phyloP scores from a whole-genome alignment of 2,888 invertebrate genomes.

The Trachelus iudaicus region DNA sequence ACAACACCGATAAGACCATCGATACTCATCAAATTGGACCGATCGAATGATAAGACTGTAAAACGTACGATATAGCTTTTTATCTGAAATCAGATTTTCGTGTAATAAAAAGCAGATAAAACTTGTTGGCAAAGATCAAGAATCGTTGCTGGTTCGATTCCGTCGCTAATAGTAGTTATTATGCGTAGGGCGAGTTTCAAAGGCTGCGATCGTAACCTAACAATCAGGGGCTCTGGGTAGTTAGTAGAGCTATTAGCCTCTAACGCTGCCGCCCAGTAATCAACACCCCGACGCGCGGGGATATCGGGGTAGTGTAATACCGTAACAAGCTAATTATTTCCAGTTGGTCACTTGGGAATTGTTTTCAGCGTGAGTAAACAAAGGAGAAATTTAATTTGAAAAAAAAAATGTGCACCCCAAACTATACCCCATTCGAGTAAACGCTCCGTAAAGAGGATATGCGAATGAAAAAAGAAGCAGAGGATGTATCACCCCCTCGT shows the following conservation, averaged over 20 bases:
- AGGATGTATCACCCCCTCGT: not conserved
- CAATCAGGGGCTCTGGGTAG: constrained; percentile 42
- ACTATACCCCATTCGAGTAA: not conserved
- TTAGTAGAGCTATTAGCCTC: constrained; percentile 41
- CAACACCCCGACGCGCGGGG: constrained; percentile 23
- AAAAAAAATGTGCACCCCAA: not conserved
- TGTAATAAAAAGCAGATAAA: not conserved
- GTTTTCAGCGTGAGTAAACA: not conserved
- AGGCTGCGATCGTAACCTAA: constrained; percentile 40
- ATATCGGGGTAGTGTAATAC: constrained; percentile 19
- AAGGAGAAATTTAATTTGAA: not conserved
- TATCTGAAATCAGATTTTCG: not conserved
- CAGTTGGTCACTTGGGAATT: constrained; percentile 26
- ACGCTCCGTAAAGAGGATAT: not conserved
- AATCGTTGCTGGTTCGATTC: not conserved
- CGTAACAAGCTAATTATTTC: constrained; percentile 32
- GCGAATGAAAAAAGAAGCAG: not conserved
- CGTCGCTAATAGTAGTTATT: constrained; percentile 5
- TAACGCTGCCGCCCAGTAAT: constrained; percentile 41
- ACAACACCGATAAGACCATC: not conserved
- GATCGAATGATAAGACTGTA: not conserved
- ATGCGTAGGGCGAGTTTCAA: constrained; percentile 37
- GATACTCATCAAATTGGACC: not conserved
- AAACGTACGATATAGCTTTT: not conserved
- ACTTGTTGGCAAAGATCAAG: not conserved